phyloP scores from a whole-genome alignment of 2,113 vertebrate genomes.

The Montifringilla adamsi region DNA sequence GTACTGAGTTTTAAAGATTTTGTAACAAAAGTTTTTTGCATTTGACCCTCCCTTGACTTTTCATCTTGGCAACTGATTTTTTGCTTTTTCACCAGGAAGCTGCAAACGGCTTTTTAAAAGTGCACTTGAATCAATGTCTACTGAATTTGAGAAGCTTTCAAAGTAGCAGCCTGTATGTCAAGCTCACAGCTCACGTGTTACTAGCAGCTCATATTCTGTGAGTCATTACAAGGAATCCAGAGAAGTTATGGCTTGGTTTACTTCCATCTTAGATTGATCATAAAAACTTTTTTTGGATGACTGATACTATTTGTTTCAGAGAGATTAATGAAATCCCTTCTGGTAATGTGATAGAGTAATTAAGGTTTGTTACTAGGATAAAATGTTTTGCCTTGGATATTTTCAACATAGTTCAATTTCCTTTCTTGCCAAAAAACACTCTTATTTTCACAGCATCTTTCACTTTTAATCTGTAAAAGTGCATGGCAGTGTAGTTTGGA shows the following conservation, averaged over 20 bases:
- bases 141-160: background rate
- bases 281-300: constrained; percentile 1
- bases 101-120: background rate
- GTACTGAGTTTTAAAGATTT: background rate
- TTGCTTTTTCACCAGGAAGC: background rate
- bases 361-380: background rate
- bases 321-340: background rate
- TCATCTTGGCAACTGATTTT: background rate
- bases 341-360: background rate
- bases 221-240: background rate
- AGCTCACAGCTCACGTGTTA: background rate
- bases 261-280: background rate
- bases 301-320: background rate
- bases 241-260: background rate
- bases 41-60: background rate
- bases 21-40: background rate
- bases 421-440: background rate
- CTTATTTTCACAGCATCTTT: background rate
- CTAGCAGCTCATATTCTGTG: background rate
- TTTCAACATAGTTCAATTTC: background rate
- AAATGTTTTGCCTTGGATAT: constrained; percentile 1
- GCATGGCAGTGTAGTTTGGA: background rate
- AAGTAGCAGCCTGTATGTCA: background rate
- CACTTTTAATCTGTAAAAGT: background rate
- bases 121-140: background rate